A percentile compares a stretch with the other conserved stretches of the same genome.
These are phyloP conservation scores for Syrrhaptes paradoxus DNA, from an alignment of 2,113 vertebrate genomes.

Conservation along the genomic window DNA sequence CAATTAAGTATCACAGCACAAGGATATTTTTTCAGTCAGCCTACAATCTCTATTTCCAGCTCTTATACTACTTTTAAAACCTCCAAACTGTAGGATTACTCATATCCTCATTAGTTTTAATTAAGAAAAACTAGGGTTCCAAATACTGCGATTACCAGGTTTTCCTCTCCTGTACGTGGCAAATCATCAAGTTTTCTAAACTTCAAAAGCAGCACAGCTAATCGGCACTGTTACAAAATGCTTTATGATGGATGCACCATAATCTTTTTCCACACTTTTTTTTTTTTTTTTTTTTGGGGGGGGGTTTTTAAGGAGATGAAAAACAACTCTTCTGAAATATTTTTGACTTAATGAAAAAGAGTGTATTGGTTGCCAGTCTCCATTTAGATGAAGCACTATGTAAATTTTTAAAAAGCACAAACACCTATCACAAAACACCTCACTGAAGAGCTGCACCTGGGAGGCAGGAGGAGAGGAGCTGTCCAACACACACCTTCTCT, in stretches of 20 bases:
- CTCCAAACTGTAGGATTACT: neutral
- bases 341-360: neutral
- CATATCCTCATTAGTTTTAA: conserved; percentile 13
- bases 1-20: neutral
- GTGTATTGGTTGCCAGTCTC: neutral
- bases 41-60: neutral
- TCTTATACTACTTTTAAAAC: neutral
- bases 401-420: neutral
- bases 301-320: neutral
- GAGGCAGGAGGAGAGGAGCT: neutral
- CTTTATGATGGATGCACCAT: neutral
- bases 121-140: neutral
- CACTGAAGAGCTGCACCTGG: neutral
- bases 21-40: neutral
- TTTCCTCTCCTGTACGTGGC: neutral
- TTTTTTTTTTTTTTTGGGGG: neutral
- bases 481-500: neutral
- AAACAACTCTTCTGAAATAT: neutral
- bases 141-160: neutral
- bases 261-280: neutral
- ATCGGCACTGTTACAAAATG: neutral
- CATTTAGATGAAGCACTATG: neutral
- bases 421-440: neutral
- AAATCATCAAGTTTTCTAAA: neutral
- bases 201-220: neutral